Evolutionary conservation across 2,113 vertebrate genomes (phyloP).

Genomic region (Corvus moneduloides): DNA sequence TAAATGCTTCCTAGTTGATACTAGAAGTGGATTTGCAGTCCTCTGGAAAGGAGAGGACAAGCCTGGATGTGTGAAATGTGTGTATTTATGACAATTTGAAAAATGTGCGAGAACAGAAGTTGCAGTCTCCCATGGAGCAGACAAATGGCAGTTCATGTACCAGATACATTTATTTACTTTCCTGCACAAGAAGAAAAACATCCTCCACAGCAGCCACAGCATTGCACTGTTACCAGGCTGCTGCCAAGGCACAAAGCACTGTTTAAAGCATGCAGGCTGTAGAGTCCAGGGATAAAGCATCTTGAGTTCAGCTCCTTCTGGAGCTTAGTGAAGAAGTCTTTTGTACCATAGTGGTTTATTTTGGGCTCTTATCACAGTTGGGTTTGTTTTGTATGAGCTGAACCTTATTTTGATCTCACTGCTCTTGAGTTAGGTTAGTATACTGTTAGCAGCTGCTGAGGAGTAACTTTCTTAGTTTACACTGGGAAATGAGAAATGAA

Average conservation of each 20-base stretch:
- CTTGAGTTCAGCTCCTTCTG: not conserved
- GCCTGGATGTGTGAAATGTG: not conserved
- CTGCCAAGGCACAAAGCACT: not conserved
- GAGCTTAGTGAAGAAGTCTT: not conserved
- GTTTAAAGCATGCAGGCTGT: not conserved
- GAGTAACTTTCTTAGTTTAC: not conserved
- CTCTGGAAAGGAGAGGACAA: not conserved
- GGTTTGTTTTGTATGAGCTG: not conserved
- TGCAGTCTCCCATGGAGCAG: not conserved
- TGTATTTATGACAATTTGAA: not conserved
- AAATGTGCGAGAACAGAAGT: not conserved
- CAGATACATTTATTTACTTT: not conserved
- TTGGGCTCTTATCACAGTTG: not conserved
- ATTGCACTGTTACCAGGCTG: not conserved
- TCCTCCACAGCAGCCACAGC: not conserved
- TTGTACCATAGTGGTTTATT: not conserved
- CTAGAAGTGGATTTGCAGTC: not conserved
- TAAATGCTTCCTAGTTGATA: not conserved
- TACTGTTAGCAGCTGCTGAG: not conserved
- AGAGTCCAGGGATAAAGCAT: not conserved
- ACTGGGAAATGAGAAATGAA: not conserved
- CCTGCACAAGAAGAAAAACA: not conserved
- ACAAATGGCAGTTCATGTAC: not conserved
- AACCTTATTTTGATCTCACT: not conserved
- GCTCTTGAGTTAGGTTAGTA: not conserved